Evolutionary conservation across 2,797 vertebrate species (phyloP).

Genomic region (Melanotaenia maccullochi): DNA sequence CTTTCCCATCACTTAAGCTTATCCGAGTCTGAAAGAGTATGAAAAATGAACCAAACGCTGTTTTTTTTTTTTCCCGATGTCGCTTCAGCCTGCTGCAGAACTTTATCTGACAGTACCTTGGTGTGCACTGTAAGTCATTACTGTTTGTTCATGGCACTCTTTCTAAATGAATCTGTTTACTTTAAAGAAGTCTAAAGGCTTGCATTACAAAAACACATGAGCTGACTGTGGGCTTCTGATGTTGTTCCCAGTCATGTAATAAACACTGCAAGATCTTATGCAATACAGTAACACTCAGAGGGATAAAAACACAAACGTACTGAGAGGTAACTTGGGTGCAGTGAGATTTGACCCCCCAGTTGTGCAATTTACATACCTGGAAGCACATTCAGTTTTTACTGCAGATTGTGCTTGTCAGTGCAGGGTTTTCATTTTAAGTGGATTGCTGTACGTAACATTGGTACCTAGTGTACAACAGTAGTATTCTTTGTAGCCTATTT

Average conservation of each 20-base stretch:
- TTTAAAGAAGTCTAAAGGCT: not conserved
- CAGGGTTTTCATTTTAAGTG: slow-evolving; percentile 16
- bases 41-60: slow-evolving; percentile 14
- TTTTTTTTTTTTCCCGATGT: slow-evolving; percentile 20
- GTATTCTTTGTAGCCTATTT: not conserved
- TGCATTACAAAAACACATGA: slow-evolving; percentile 14
- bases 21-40: slow-evolving; percentile 33
- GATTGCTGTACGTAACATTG: not conserved
- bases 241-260: slow-evolving; percentile 28
- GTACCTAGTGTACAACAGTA: not conserved
- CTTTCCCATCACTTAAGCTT: slow-evolving; percentile 53
- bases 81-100: slow-evolving; percentile 5
- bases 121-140: slow-evolving; percentile 7
- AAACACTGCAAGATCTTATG: slow-evolving; percentile 49
- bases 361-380: slow-evolving; percentile 59
- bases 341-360: slow-evolving; percentile 61
- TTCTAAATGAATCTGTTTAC: not conserved
- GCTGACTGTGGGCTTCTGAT: slow-evolving; percentile 21
- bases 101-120: slow-evolving; percentile 5
- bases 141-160: slow-evolving; percentile 10
- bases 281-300: slow-evolving; percentile 33
- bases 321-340: slow-evolving; percentile 55
- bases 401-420: slow-evolving; percentile 39
- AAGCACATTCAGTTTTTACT: slow-evolving; percentile 29
- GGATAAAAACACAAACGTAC: slow-evolving; percentile 44